phyloP scores from a whole-genome alignment of 2,113 vertebrate genomes.

The Zosterops japonicus region DNA sequence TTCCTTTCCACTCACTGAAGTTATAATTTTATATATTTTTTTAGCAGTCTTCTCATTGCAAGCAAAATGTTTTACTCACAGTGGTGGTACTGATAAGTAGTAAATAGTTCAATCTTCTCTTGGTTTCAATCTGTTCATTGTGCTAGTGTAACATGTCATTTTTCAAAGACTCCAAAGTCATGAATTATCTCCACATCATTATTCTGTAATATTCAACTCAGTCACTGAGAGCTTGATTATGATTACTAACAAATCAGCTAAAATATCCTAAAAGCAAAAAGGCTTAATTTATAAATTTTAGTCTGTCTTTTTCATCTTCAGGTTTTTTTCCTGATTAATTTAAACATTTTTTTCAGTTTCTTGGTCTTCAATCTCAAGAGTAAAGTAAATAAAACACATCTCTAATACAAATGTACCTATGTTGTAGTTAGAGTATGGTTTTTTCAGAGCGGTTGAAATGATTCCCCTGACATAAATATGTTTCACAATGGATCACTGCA shows the following conservation, averaged over 20 bases:
- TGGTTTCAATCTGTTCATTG: neutral
- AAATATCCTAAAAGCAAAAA: constrained; percentile 8
- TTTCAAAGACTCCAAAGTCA: neutral
- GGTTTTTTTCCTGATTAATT: neutral
- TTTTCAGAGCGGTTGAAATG: constrained; percentile 35
- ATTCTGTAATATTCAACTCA: neutral
- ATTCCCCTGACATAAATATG: constrained; percentile 39
- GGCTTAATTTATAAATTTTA: constrained; percentile 26
- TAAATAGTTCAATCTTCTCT: neutral
- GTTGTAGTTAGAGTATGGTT: constrained; percentile 33
- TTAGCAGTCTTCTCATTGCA: neutral
- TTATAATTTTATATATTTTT: neutral
- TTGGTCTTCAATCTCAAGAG: neutral
- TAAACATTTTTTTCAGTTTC: neutral
- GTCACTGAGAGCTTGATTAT: constrained; percentile 6
- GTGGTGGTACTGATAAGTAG: neutral
- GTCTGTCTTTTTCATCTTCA: constrained; percentile 15
- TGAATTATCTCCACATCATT: neutral
- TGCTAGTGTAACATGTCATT: neutral
- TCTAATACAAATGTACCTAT: neutral
- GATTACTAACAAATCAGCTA: constrained; percentile 12
- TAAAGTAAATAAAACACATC: constrained; percentile 18
- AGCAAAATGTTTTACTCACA: neutral
- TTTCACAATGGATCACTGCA: constrained; percentile 17
- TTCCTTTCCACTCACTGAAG: neutral